Percentiles rank a stretch among this genome's conserved stretches.
Conservation (phyloP, 1,140 invertebrate species). For the Eumaeus atala region DNA sequence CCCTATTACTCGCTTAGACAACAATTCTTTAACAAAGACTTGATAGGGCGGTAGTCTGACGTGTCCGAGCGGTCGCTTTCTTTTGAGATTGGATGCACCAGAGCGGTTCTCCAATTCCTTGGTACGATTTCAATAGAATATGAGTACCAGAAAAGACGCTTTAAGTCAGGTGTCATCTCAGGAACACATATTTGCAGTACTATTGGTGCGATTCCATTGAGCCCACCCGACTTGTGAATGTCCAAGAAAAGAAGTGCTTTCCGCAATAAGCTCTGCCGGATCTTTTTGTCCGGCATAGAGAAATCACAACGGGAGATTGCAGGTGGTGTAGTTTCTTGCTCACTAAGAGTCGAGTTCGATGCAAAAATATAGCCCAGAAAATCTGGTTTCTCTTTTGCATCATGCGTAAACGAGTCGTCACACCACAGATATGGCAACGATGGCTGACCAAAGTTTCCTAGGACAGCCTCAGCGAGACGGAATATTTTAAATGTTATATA, state of each 20-base stretch:
- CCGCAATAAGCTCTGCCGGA: neutral
- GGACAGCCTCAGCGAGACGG: too few relatives aligned
- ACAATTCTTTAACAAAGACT: too few relatives aligned
- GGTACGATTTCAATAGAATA: neutral
- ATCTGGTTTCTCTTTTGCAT: constrained; percentile 8
- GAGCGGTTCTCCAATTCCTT: constrained; percentile 10
- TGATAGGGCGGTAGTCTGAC: constrained; percentile 21
- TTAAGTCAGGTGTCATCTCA: constrained; percentile 9
- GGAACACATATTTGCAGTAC: constrained; percentile 1
- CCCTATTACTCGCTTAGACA: too few relatives aligned
- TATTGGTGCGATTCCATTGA: constrained; percentile 3
- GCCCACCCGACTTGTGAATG: neutral
- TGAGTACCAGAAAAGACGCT: constrained; percentile 5
- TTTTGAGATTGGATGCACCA: constrained; percentile 13
- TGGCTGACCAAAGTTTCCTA: too few relatives aligned
- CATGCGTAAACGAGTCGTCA: too few relatives aligned
- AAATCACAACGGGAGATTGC: neutral
- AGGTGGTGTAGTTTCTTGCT: neutral
- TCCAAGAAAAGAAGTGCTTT: neutral
- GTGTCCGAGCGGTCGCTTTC: constrained; percentile 16
- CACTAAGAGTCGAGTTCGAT: neutral
- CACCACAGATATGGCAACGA: too few relatives aligned
- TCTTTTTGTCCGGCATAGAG: neutral
- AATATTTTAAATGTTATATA: too few relatives aligned
- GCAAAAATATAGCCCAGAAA: constrained; percentile 4